phyloP scores from a whole-genome alignment of 2,797 vertebrate species.

The Columba guinea region DNA sequence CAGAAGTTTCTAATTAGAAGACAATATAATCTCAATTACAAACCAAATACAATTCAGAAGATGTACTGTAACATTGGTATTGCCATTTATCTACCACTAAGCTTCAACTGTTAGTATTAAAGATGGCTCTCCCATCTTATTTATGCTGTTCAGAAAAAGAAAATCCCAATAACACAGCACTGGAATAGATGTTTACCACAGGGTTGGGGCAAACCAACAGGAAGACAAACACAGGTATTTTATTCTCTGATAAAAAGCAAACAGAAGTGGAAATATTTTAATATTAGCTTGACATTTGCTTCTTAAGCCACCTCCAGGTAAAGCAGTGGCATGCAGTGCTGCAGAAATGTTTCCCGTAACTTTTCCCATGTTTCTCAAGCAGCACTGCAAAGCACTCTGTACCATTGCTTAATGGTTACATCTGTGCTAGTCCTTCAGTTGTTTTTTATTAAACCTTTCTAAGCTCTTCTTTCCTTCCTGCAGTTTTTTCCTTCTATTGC shows the following conservation, averaged over 20 bases:
- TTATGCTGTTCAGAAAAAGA: background rate
- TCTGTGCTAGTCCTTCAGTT: background rate
- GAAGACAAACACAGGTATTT: background rate
- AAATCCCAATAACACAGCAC: background rate
- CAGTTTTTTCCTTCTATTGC: background rate
- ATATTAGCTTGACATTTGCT: background rate
- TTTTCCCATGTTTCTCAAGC: background rate
- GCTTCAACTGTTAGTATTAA: background rate
- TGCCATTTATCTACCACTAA: background rate
- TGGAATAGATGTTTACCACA: background rate
- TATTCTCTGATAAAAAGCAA: background rate
- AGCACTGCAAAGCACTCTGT: background rate
- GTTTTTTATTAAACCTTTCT: background rate
- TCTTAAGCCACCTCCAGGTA: background rate
- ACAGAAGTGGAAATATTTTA: background rate
- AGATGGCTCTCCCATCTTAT: background rate
- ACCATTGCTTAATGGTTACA: background rate
- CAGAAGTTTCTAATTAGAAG: background rate
- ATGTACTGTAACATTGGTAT: background rate
- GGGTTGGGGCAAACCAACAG: background rate
- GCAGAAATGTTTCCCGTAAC: background rate
- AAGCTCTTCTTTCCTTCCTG: background rate
- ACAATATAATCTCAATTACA: background rate
- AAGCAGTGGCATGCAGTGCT: background rate
- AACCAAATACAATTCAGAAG: background rate